These are phyloP conservation scores for Platichthys stellatus DNA, from an alignment of 2,113 vertebrate species.

Conservation along the genomic window DNA sequence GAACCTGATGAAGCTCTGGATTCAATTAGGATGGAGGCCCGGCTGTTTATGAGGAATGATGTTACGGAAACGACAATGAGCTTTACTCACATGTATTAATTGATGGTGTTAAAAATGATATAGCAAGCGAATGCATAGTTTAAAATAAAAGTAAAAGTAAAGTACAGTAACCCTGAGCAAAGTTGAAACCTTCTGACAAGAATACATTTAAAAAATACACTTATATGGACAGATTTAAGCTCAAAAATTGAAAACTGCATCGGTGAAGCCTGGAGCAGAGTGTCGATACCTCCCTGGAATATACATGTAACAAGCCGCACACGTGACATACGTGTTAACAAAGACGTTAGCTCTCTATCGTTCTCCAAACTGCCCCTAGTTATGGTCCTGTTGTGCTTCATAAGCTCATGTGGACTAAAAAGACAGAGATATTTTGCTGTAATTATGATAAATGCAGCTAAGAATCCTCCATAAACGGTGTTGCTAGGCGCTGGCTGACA, in stretches of 20 bases:
- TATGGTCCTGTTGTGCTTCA: constrained; percentile 36
- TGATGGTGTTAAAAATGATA: background rate
- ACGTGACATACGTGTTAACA: constrained; percentile 28
- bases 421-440: constrained; percentile 50
- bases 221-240: no score
- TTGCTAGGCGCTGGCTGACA: constrained; percentile 61
- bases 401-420: constrained; percentile 38
- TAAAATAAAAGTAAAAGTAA: background rate
- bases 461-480: constrained; percentile 63
- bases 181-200: no score
- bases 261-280: background rate
- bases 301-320: constrained; percentile 23
- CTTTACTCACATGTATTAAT: constrained; percentile 5
- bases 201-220: no score
- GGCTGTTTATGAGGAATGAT: constrained; percentile 10
- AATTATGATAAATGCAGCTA: constrained; percentile 60
- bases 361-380: constrained; percentile 40
- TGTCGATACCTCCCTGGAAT: constrained; percentile 45
- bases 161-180: background rate
- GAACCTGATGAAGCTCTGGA: constrained; percentile 58
- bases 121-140: background rate
- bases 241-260: no score
- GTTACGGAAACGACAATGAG: constrained; percentile 1
- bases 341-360: constrained; percentile 31
- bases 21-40: constrained; percentile 56